Base-by-base conservation (phyloP, 2,888 invertebrate genomes). In the Elmis aenea region DNA sequence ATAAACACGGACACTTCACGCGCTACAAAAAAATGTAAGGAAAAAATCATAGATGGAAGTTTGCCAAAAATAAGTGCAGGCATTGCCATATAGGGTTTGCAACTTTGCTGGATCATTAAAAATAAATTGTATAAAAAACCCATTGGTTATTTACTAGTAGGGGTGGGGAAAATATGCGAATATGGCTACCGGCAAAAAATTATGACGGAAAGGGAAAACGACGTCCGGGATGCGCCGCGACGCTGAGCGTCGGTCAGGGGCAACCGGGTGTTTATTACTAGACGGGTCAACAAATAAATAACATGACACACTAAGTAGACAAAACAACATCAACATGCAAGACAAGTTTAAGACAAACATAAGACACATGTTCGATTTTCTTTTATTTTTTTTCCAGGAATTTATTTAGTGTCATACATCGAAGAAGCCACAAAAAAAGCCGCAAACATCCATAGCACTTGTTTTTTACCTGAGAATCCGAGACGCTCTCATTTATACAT, bases 41-140 rank as follows among this genome's bases (percentile, higher is more conserved):
- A 15, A 33, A 45, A 46, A 38, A 46, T 40, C 42, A 51, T 43
- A 51, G 46, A 51, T 45, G 46, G 48, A 45, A 37, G 42, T 38
- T 36, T 28, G 26, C 29, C 30, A 42, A 38, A 42, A 42, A 34
- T 25, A n/a, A 29, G 27, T 31, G 14, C 20, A 43, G 43, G 31
- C 31, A 40, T 31, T 34, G 31, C 14, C 22, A 20, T 18, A 31
- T 16, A 33, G 22, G 54, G 55, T 55, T 53, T 45, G 54, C 46
- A 49, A 48, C 58, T 50, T 44, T 42, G 52, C 55, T 59, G 44
- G 48, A 57, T 57, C 56, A 58, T 57, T 57, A 59, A 55, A 55
- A 55, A 54, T 52, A 56, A 56, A 54, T 54, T 53, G 50, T 49
- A 56, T 53, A 61, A 62, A 62, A 64, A 64, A 61, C 59, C 59